Conservation (phyloP, 2,113 vertebrate genomes). For the Hypomesus transpacificus region DNA sequence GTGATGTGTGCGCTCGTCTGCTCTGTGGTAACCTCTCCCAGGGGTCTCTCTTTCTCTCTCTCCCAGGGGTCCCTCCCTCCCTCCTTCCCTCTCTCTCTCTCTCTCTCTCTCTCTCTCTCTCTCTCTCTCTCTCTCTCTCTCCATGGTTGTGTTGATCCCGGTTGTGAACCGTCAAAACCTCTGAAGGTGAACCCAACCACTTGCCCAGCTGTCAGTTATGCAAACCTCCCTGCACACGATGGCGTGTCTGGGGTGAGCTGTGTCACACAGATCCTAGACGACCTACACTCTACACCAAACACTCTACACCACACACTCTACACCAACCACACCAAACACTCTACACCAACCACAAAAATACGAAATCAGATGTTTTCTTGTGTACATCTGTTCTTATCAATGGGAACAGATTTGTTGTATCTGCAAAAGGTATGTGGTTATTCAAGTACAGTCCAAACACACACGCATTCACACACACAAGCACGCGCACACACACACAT, state of each 20-base stretch:
- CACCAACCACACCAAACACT: too few species aligned
- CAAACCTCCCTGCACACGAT: not conserved
- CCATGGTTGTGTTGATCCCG: conserved; percentile 12
- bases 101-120: conserved; percentile 17
- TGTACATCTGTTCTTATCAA: not conserved
- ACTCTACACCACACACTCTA: too few species aligned
- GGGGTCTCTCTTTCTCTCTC: too few species aligned
- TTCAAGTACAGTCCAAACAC: not conserved
- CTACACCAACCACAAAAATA: too few species aligned
- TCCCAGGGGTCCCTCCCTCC: too few species aligned
- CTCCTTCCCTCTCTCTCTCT: too few species aligned
- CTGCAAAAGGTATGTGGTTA: not conserved
- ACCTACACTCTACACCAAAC: too few species aligned
- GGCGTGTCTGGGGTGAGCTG: too few species aligned
- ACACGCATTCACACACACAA: too few species aligned
- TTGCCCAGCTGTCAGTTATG: not conserved
- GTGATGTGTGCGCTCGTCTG: conserved; percentile 16
- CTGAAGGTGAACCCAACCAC: conserved; percentile 19
- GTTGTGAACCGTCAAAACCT: conserved; percentile 28
- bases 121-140: conserved; percentile 26
- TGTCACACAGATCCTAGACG: too few species aligned
- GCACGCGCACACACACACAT: too few species aligned
- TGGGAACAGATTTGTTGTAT: not conserved
- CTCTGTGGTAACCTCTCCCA: conserved; percentile 5
- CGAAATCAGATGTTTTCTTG: too few species aligned